Conservation (phyloP, 2,797 vertebrate genomes). For the Microcaecilia unicolor region DNA sequence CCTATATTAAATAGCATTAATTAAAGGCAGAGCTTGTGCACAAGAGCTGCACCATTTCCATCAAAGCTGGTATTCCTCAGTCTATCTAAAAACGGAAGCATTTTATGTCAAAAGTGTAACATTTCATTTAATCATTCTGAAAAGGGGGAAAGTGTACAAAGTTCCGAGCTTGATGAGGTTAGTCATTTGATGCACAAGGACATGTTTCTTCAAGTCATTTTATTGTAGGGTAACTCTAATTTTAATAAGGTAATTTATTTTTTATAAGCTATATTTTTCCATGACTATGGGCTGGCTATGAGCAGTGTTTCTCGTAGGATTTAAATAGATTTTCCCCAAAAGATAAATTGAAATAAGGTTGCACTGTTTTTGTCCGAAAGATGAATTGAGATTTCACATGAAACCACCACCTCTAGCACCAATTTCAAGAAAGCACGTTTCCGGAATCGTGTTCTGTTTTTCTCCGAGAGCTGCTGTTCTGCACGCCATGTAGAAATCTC, state of each 20-base stretch:
- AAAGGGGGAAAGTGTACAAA: too few relatives aligned
- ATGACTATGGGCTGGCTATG: neutral
- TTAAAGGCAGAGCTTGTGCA: too few relatives aligned
- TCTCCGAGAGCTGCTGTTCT: neutral
- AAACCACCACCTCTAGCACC: neutral
- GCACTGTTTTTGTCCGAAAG: slow-evolving; percentile 8
- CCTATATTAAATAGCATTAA: too few relatives aligned
- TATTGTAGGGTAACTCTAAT: neutral
- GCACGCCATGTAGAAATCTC: too few relatives aligned
- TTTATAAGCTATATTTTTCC: slow-evolving; percentile 4
- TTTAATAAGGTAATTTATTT: neutral
- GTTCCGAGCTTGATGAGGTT: neutral
- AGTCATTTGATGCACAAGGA: neutral
- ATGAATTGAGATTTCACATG: neutral
- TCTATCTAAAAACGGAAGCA: too few relatives aligned
- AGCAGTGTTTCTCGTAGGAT: neutral
- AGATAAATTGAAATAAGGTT: slow-evolving; percentile 7
- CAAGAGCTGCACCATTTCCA: too few relatives aligned
- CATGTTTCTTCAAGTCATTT: neutral
- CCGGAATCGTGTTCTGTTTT: neutral
- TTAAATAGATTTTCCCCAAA: neutral
- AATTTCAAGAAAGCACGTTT: neutral
- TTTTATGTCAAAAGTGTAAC: too few relatives aligned
- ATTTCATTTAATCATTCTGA: too few relatives aligned
- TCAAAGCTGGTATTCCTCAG: too few relatives aligned